These are phyloP conservation scores for Ophiothrix spiculata DNA, from an alignment of 35 echinoderm and acorn worm genomes.

Conservation along the genomic window DNA sequence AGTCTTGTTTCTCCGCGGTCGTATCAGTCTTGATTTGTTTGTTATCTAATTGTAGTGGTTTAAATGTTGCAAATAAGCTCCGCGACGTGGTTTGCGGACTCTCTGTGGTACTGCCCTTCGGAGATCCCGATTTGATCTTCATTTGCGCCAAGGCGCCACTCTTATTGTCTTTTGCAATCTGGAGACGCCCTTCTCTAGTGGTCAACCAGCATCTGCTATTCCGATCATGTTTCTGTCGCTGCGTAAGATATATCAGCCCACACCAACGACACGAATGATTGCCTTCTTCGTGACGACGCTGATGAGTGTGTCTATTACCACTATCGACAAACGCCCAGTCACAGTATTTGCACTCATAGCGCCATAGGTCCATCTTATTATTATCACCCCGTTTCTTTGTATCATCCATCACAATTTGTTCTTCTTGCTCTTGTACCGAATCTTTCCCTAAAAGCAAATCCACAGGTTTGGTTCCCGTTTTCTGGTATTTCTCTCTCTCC, in stretches of 20 bases:
- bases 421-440: too few relatives aligned
- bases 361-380: not conserved
- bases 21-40: too few relatives aligned
- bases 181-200: not conserved
- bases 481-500: not conserved
- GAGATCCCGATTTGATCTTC: not conserved
- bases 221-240: not conserved
- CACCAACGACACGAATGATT: not conserved
- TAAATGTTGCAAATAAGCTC: too few relatives aligned
- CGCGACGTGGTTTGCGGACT: too few relatives aligned
- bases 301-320: not conserved
- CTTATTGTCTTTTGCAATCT: not conserved
- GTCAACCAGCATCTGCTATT: constrained; percentile 8
- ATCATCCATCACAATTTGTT: not conserved
- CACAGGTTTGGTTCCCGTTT: not conserved
- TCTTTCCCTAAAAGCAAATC: too few relatives aligned
- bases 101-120: too few relatives aligned
- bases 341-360: not conserved
- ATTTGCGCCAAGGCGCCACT: not conserved
- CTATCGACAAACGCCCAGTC: not conserved
- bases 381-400: too few relatives aligned
- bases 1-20: not conserved
- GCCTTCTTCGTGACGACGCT: not conserved
- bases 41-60: too few relatives aligned
- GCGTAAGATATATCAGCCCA: not conserved